These are phyloP conservation scores for Lepidotrigona ventralis DNA, from an alignment of 1,140 invertebrate genomes.

Conservation along the genomic window DNA sequence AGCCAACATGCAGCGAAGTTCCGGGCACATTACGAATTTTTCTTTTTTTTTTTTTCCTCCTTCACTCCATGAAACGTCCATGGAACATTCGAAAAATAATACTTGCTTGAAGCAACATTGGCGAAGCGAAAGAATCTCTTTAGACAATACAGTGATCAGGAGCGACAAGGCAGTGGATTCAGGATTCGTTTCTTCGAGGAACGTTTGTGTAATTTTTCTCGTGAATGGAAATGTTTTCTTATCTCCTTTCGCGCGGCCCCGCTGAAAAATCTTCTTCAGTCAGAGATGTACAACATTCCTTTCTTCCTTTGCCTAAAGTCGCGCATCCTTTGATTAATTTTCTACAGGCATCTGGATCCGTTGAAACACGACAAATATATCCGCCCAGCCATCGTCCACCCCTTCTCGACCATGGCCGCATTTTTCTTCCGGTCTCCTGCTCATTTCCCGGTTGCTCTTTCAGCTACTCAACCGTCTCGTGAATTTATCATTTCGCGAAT, in stretches of 20 bases:
- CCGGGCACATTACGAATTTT: background rate
- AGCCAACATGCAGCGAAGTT: background rate
- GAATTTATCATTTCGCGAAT: constrained; percentile 45
- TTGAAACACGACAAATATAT: constrained; percentile 26
- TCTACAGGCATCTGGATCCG: constrained; percentile 37
- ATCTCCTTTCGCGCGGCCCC: background rate
- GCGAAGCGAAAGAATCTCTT: constrained; percentile 8
- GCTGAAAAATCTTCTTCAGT: constrained; percentile 6
- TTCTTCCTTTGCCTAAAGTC: constrained; percentile 42
- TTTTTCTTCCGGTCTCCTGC: constrained; percentile 33
- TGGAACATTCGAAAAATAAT: background rate
- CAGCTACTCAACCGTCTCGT: constrained; percentile 39
- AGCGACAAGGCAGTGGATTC: constrained; percentile 5
- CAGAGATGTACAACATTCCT: constrained; percentile 28
- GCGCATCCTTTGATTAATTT: constrained; percentile 43
- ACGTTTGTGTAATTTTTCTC: constrained; percentile 29
- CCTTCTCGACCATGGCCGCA: background rate
- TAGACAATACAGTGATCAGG: background rate
- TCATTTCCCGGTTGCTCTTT: constrained; percentile 42
- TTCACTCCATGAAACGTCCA: background rate
- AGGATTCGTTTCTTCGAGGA: constrained; percentile 19
- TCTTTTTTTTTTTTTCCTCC: background rate
- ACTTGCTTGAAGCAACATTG: background rate
- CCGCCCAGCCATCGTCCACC: background rate
- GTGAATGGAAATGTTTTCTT: constrained; percentile 36